Percentiles rank a stretch among this genome's conserved stretches.
Conservation (phyloP, 2,888 invertebrate species). For the Yponomeuta cagnagella region DNA sequence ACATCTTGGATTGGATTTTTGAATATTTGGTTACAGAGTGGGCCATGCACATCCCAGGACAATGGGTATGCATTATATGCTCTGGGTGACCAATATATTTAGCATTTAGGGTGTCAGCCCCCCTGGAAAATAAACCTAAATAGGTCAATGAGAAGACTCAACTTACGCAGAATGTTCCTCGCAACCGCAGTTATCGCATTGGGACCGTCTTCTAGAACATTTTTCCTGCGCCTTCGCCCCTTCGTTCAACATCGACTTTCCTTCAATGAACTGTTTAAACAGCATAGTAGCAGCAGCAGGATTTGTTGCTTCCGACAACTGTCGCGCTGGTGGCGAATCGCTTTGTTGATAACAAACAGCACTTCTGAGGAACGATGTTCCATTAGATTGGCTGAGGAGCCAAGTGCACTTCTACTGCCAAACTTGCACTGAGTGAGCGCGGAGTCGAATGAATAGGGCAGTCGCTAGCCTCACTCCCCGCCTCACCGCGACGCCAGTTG, state of each 20-base stretch:
- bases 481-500: slow-evolving; percentile 16
- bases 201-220: slow-evolving; percentile 68
- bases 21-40: no score
- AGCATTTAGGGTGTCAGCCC: no score
- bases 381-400: slow-evolving; percentile 71
- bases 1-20: no score
- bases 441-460: background rate
- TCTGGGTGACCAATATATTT: no score
- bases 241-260: slow-evolving; percentile 71
- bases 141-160: slow-evolving; percentile 1
- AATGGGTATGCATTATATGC: no score
- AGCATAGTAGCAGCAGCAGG: slow-evolving; percentile 69
- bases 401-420: slow-evolving; percentile 60
- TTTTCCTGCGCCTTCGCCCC: slow-evolving; percentile 48
- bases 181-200: slow-evolving; percentile 65
- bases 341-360: slow-evolving; percentile 54
- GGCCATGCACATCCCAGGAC: no score
- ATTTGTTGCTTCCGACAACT: slow-evolving; percentile 70
- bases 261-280: slow-evolving; percentile 75
- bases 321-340: slow-evolving; percentile 64
- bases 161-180: slow-evolving; percentile 70
- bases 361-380: slow-evolving; percentile 64
- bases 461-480: slow-evolving; percentile 22
- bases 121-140: no score
- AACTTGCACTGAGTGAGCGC: slow-evolving; percentile 44